Conservation (phyloP, 2,888 invertebrate species). For the Danaus chrysippus region DNA sequence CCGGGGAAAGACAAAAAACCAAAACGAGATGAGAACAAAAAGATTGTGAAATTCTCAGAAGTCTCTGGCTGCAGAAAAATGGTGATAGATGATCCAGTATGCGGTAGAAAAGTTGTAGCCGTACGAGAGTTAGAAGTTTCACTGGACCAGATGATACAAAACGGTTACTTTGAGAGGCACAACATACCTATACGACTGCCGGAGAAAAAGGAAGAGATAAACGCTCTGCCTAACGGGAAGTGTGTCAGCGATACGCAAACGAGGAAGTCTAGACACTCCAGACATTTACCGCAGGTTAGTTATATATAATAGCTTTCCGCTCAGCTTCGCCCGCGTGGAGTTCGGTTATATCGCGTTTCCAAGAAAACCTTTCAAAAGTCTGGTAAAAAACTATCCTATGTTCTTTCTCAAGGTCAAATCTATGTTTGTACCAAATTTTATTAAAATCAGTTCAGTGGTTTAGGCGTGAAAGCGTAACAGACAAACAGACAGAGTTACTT, state of each 20-base stretch:
- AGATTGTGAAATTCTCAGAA: slow-evolving; percentile 75
- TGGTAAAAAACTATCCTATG: neutral
- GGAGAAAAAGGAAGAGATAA: slow-evolving; percentile 51
- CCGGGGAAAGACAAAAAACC: slow-evolving; percentile 52
- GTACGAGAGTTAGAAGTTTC: slow-evolving; percentile 73
- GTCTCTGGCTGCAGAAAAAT: slow-evolving; percentile 73
- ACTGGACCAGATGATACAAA: slow-evolving; percentile 73
- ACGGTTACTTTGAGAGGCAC: slow-evolving; percentile 73
- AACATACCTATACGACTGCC: slow-evolving; percentile 66
- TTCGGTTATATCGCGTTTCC: too few species aligned
- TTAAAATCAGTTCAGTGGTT: too few species aligned
- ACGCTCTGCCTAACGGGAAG: slow-evolving; percentile 61
- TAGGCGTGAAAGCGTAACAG: too few species aligned
- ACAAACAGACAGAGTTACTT: too few species aligned
- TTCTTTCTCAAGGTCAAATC: too few species aligned
- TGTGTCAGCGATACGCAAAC: slow-evolving; percentile 49
- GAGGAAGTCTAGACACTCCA: slow-evolving; percentile 59
- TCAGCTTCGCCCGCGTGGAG: too few species aligned
- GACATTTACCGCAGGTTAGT: slow-evolving; percentile 67
- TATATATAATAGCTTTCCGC: too few species aligned
- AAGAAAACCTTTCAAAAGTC: neutral
- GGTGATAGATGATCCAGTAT: slow-evolving; percentile 67
- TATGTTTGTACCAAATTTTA: too few species aligned
- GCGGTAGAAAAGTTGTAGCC: slow-evolving; percentile 66
- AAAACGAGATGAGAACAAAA: slow-evolving; percentile 66